These are phyloP conservation scores for Belonocnema kinseyi DNA, from an alignment of 1,140 invertebrate genomes.

Conservation along the genomic window DNA sequence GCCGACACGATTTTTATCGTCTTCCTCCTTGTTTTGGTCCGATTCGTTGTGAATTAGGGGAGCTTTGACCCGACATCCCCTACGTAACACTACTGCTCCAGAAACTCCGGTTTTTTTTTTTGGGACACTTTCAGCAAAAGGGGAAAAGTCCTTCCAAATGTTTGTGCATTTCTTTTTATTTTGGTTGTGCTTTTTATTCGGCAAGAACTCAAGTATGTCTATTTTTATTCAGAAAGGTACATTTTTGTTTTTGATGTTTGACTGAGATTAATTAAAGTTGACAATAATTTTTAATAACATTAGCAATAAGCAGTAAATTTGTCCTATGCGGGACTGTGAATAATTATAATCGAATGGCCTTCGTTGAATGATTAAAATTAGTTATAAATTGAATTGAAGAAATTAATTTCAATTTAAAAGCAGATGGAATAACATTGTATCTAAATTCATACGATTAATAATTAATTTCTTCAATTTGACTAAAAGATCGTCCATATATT, in stretches of 20 bases:
- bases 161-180: conserved; percentile 15
- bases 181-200: background rate
- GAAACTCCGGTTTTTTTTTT: conserved; percentile 27
- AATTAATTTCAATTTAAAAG: no score
- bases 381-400: no score
- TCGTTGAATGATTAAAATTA: no score
- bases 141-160: no score
- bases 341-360: no score
- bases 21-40: conserved; percentile 56
- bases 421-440: no score
- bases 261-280: no score
- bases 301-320: no score
- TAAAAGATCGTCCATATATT: background rate
- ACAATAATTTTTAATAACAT: no score
- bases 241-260: no score
- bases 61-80: conserved; percentile 7
- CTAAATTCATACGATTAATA: no score
- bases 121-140: background rate
- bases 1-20: conserved; percentile 60
- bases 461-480: background rate
- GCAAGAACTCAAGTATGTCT: background rate
- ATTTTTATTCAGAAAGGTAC: background rate
- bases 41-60: conserved; percentile 48
- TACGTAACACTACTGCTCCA: conserved; percentile 30
- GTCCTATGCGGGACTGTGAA: no score